Evolutionary conservation across 2,888 invertebrate species (phyloP).

Genomic region (Nipponacmea schrenckii): DNA sequence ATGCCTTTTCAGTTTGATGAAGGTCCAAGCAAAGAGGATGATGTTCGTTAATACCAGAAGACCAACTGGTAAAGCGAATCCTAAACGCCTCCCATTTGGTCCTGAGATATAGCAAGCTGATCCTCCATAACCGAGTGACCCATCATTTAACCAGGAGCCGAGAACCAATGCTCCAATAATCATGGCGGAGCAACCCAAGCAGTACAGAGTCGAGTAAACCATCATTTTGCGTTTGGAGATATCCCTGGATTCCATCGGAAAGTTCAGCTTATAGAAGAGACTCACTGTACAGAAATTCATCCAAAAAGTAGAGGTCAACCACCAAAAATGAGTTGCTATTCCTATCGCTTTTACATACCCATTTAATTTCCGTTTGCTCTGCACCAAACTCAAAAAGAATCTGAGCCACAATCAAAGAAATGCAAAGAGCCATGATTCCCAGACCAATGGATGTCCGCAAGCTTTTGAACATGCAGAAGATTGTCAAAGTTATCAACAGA

Average conservation of each 20-base stretch:
- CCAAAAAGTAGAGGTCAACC: conserved; percentile 13
- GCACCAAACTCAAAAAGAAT: conserved; percentile 5
- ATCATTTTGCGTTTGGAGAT: background rate
- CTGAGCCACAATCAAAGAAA: background rate
- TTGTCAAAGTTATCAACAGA: background rate
- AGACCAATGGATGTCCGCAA: background rate
- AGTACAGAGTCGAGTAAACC: background rate
- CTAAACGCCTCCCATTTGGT: background rate
- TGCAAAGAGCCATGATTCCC: background rate
- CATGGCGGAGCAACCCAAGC: background rate
- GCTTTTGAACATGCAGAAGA: background rate
- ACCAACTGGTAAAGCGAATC: conserved; percentile 18
- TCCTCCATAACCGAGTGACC: background rate
- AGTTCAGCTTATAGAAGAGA: conserved; percentile 3
- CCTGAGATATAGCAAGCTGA: conserved; percentile 12
- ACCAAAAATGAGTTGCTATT: conserved; percentile 1
- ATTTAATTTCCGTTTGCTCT: background rate
- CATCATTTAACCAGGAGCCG: background rate
- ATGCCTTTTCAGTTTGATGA: conserved; percentile 9
- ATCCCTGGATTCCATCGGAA: background rate
- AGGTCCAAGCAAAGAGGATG: conserved; percentile 14
- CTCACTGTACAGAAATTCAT: conserved; percentile 12
- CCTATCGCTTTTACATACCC: conserved; percentile 8
- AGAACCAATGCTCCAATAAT: background rate
- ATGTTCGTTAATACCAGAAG: conserved; percentile 12